Conservation (phyloP, 2,888 invertebrate genomes). For the Caenorhabditis sp. region DNA sequence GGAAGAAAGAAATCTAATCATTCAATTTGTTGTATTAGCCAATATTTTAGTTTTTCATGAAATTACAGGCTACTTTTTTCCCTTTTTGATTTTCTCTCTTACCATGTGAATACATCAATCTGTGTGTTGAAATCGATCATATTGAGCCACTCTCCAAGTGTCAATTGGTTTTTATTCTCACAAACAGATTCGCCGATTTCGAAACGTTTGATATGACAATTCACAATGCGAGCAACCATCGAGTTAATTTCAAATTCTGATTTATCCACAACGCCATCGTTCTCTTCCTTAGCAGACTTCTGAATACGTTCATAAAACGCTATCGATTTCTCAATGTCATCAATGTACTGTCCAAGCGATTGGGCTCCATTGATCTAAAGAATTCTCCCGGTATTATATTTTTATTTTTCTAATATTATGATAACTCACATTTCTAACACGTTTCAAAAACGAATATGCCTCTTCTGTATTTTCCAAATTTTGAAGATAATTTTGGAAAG, state of each 20-base stretch:
- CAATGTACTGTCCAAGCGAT: constrained; percentile 15
- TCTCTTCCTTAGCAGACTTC: background rate
- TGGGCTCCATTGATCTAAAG: background rate
- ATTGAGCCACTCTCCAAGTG: constrained; percentile 30
- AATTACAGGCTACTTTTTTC: too few relatives aligned
- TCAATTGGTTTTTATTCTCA: constrained; percentile 14
- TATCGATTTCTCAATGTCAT: constrained; percentile 9
- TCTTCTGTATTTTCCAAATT: constrained; percentile 13
- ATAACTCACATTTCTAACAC: constrained; percentile 9
- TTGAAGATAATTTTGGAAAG: constrained; percentile 23
- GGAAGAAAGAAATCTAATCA: constrained; percentile 1
- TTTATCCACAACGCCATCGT: constrained; percentile 5
- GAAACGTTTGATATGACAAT: constrained; percentile 19
- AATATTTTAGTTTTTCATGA: background rate
- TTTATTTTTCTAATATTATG: background rate
- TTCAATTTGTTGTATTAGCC: background rate
- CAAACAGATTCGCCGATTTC: constrained; percentile 7
- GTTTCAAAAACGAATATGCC: constrained; percentile 14
- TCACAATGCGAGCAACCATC: constrained; percentile 19
- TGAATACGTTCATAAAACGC: constrained; percentile 26
- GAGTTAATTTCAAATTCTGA: constrained; percentile 18
- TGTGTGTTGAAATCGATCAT: constrained; percentile 17
- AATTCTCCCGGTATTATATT: too few relatives aligned
- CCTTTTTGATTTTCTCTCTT: background rate
- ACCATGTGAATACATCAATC: constrained; percentile 22